These are phyloP conservation scores for Netelia fuscicornis DNA, from an alignment of 2,888 invertebrate species.

Conservation along the genomic window DNA sequence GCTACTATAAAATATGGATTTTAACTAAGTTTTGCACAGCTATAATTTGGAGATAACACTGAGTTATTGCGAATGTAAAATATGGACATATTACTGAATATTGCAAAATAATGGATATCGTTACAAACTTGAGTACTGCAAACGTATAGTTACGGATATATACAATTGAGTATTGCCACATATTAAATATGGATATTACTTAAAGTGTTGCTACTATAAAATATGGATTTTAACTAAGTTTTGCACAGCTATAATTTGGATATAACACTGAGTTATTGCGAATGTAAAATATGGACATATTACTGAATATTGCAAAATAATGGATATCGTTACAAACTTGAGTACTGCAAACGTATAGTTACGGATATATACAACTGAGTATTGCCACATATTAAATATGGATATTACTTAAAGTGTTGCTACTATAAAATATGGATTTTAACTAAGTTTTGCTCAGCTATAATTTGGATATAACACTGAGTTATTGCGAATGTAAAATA, in stretches of 20 bases:
- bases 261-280: conserved; percentile 14
- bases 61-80: conserved; percentile 14
- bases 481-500: conserved; percentile 13
- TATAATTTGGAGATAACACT: too few relatives aligned
- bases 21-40: too few relatives aligned
- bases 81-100: conserved; percentile 5
- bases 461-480: conserved; percentile 2
- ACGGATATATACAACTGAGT: conserved; percentile 1
- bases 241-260: background rate
- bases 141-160: background rate
- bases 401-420: conserved; percentile 10
- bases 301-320: background rate
- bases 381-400: background rate
- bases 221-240: too few relatives aligned
- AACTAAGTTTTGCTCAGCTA: too few relatives aligned
- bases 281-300: background rate
- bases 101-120: background rate
- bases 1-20: background rate
- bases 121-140: background rate
- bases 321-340: background rate
- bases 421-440: background rate
- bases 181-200: background rate
- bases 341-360: background rate
- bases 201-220: background rate
- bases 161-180: conserved; percentile 19